Conservation (phyloP, 2,113 vertebrate species). For the Oryzias curvinotus region DNA sequence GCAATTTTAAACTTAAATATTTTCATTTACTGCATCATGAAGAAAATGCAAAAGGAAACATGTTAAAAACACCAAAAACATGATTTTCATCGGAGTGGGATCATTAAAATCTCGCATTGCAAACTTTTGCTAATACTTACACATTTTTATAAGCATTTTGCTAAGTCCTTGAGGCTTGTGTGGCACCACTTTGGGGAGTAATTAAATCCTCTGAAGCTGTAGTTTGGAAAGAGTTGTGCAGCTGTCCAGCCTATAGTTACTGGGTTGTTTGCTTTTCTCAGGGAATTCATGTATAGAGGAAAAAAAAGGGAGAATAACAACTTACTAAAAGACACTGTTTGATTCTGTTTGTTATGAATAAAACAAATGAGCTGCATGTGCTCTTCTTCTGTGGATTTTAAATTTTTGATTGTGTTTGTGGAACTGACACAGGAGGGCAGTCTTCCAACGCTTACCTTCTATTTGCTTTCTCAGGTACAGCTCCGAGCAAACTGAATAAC, state of each 20-base stretch:
- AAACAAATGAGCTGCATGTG: background rate
- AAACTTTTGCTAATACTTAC: too few relatives aligned
- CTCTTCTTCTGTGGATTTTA: background rate
- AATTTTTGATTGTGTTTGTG: constrained; percentile 44
- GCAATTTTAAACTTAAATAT: too few relatives aligned
- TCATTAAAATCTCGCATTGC: too few relatives aligned
- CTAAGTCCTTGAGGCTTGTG: constrained; percentile 37
- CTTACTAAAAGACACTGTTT: constrained; percentile 59
- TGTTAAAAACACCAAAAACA: too few relatives aligned
- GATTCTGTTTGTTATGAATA: constrained; percentile 15
- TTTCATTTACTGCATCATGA: too few relatives aligned
- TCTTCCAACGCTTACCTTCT: constrained; percentile 63
- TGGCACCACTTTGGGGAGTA: constrained; percentile 81
- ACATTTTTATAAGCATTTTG: too few relatives aligned
- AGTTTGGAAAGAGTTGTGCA: constrained; percentile 71
- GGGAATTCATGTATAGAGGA: constrained; percentile 59
- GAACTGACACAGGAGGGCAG: constrained; percentile 77
- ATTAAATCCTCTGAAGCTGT: constrained; percentile 68
- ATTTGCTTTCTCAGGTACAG: constrained; percentile 3
- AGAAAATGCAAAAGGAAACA: too few relatives aligned
- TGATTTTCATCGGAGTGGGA: too few relatives aligned
- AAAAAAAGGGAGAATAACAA: constrained; percentile 64
- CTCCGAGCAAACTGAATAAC: background rate
- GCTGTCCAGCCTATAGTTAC: constrained; percentile 69
- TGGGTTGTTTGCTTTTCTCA: constrained; percentile 69